Base-by-base conservation (phyloP, 2,797 vertebrate genomes). In the Muraenolepis orangiensis region DNA sequence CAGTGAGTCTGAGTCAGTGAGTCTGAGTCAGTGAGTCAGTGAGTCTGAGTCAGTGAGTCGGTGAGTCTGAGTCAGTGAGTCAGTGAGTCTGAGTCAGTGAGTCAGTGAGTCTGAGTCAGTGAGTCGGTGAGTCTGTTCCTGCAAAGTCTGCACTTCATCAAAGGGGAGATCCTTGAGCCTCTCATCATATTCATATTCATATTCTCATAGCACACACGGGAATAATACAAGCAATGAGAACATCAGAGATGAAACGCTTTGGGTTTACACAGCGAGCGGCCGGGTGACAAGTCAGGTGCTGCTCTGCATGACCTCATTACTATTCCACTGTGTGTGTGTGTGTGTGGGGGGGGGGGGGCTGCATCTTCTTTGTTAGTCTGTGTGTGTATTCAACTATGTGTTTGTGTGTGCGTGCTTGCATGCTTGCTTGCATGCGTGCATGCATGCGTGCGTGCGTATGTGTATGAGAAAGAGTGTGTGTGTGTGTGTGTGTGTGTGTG, bases 261-360 rank as follows among this genome's bases (percentile, higher is more conserved):
- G 18, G 4, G 71, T 5, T 73, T 26, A 10, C 23, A 75, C 23
- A 3, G 10, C 2, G 12, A 20, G 12, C 23, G 66, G 6, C 4
- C 72, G 28, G 38, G 66, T n/a, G 34, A 40, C 75, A n/a, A 66
- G 10, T 66, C 36, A 30, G 4, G 85, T 78, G 80, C 81, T 74
- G 34, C 51, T 34, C 57, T 74, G 77, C 66, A 78, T 80, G 51
- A 76, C 40, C 69, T 80, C 57, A 85, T 87, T 80, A 83, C 79
- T 73, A 80, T 77, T 57, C 66, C 29, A 46, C 14, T 73, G n/a
- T 34, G 13, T 66, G 23, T 79, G 10, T 46, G 20, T 20, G 32
- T 73, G 46, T 71, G 32, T 74, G 32, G n/a, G n/a, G n/a, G n/a
- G n/a, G n/a, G n/a, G n/a, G n/a, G n/a, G n/a, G n/a, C n/a, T n/a